Conservation (phyloP, 2,888 invertebrate species). For the Palloptera scutellata region DNA sequence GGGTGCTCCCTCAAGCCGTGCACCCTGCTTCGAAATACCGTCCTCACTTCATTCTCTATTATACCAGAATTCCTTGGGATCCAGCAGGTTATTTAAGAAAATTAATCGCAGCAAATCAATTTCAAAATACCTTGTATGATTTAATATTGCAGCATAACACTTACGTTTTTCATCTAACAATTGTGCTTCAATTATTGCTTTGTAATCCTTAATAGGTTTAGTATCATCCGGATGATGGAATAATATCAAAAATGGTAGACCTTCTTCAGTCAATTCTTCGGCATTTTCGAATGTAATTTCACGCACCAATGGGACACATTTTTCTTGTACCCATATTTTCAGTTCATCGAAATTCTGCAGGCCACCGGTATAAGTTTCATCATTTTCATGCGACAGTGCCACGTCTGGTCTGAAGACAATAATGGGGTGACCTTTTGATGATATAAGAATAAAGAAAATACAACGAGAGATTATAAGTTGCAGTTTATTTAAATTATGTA, state of each 20-base stretch:
- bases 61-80: too few species aligned
- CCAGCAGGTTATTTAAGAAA: too few species aligned
- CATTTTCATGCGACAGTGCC: slow-evolving; percentile 80
- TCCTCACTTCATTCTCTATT: too few species aligned
- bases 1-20: too few species aligned
- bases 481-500: too few species aligned
- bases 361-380: slow-evolving; percentile 83
- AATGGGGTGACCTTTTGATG: slow-evolving; percentile 73
- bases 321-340: slow-evolving; percentile 88
- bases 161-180: slow-evolving; percentile 91
- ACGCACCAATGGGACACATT: slow-evolving; percentile 94
- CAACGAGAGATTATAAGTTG: too few species aligned
- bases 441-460: not conserved
- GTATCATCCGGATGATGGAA: slow-evolving; percentile 88
- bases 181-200: slow-evolving; percentile 79
- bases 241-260: slow-evolving; percentile 95
- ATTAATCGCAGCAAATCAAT: slow-evolving; percentile 2
- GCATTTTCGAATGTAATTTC: slow-evolving; percentile 99
- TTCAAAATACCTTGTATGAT: not conserved
- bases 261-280: slow-evolving; percentile 98
- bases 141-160: slow-evolving; percentile 56
- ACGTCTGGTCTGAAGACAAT: slow-evolving; percentile 85
- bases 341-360: slow-evolving; percentile 81
- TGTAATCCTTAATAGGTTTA: slow-evolving; percentile 85
- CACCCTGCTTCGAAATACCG: too few species aligned